Evolutionary conservation across 92 coral and sea anemone genomes (phyloP), one percentile per base, ranked within the genome.

Genomic region (Palythoa grandiflora): DNA sequence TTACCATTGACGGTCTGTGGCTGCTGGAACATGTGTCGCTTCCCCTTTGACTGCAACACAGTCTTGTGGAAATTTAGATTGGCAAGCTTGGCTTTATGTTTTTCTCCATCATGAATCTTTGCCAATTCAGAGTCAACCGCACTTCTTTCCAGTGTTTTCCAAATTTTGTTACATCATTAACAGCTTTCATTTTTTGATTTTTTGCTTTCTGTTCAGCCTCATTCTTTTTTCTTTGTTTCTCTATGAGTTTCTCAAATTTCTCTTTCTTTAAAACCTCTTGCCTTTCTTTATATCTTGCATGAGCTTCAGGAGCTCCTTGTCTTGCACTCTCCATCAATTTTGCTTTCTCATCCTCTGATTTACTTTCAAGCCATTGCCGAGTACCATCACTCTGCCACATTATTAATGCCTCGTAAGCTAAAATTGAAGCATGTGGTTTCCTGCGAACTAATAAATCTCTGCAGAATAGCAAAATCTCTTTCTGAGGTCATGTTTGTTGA

Each of bases 401-500:
- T 57, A 85, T 81, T 28, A 76, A 73, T 19, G 89, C 84, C 71
- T 76, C 77, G 63, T 57, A 57, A 57, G 63, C 63, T 57, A 57
- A 57, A 57, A 57, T 57, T 57, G 16, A 81, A 73, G 89, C 61
- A 61, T 72, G 75, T 65, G 77, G 75, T 87, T 52, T 70, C 89
- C 60, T 71, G 83, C 60, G 84, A 71, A 38, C 60, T 86, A 54
- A 70, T 14, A 35, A 50, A 36, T 78, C 83, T 28, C 28, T 28
- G 28, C 2, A 78, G 48, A 16, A 50, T 60, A 75, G 75, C 84
- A 59, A 75, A 76, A 76, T 86, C 84, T 86, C 89, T 76, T 73
- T 86, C 89, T 47, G 89, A 86, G 21, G 83, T 84, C 89, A 86
- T 86, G 81, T 86, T 75, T 36, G 84, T 86, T 52, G 89, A 79